phyloP scores from a whole-genome alignment of 1,140 invertebrate genomes.

The Drosophila setifemur region DNA sequence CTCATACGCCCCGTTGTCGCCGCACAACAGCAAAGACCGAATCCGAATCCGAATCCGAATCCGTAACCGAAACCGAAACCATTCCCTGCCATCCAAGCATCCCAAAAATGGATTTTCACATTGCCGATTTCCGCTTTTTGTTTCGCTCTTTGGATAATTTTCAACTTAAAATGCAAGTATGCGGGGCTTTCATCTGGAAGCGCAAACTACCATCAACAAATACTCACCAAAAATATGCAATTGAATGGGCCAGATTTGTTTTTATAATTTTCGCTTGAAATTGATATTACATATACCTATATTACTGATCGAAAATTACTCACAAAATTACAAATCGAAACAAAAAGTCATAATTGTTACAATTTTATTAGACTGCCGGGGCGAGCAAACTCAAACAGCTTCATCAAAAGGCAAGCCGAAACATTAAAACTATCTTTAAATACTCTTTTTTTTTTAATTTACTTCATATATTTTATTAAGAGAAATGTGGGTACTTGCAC shows the following conservation, averaged over 20 bases:
- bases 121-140: slow-evolving; percentile 29
- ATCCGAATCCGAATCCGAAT: too few species aligned
- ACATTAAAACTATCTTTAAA: neutral
- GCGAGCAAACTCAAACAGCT: slow-evolving; percentile 1
- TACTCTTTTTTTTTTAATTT: slow-evolving; percentile 7
- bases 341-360: slow-evolving; percentile 39
- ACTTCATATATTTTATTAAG: too few species aligned
- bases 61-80: too few species aligned
- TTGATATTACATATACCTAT: slow-evolving; percentile 10
- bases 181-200: slow-evolving; percentile 48
- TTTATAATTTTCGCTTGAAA: slow-evolving; percentile 15
- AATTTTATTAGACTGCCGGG: neutral
- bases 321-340: slow-evolving; percentile 17
- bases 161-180: slow-evolving; percentile 57
- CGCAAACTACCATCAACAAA: neutral
- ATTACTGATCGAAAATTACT: neutral
- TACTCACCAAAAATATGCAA: neutral
- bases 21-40: neutral
- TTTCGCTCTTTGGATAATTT: slow-evolving; percentile 45
- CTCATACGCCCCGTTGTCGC: slow-evolving; percentile 52
- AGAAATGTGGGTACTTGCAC: too few species aligned
- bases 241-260: neutral
- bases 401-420: slow-evolving; percentile 1
- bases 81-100: neutral
- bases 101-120: slow-evolving; percentile 8